Evolutionary conservation across 2,888 invertebrate species (phyloP), one percentile per base, ranked within the genome.

Genomic region (Nezara viridula): DNA sequence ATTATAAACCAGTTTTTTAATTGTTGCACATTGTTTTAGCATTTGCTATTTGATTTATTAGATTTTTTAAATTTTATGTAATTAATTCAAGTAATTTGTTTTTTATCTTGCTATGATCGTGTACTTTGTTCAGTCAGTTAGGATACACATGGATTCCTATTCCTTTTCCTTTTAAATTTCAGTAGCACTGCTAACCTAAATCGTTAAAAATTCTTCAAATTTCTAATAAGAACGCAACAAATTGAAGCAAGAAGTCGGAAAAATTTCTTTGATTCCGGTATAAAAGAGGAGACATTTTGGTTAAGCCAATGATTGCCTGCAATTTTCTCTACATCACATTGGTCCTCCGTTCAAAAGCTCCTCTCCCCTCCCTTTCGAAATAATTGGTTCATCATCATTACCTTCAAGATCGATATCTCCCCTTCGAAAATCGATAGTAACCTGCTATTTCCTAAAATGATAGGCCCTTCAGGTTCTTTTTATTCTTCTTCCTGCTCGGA

Each of bases 321-420:
- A 73, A 73, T 73, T 73, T 73, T 21, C 66, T 4, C 27, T 60
- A 37, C 66, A 73, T 73, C 66, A 73, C 66, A 73, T 73, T 37
- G 66, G 19, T 73, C 66, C 66, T 73, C 66, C 32, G 6, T 19
- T 73, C 66, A 37, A 37, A 32, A 73, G 66, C 6, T 19, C 32
- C 66, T 32, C 27, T 27, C 32, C 66, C 66, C 27, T 27, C 50
- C 52, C 60, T 73, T 37, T 73, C 66, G 19, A 37, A 73, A 73
- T 73, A 73, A 73, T 73, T 73, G 66, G 66, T 73, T 73, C 66
- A 73, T 73, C 66, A 73, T 73, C 32, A 73, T 73, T 73, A 73
- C 66, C 66, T 37, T 73, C 37, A 37, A 73, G 66, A 73, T 73
- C 66, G 66, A 73, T 73, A 73, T 73, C 66, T 73, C 37, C 66